Conservation (phyloP, 35 echinoderm and acorn worm genomes). For the Acanthaster planci region DNA sequence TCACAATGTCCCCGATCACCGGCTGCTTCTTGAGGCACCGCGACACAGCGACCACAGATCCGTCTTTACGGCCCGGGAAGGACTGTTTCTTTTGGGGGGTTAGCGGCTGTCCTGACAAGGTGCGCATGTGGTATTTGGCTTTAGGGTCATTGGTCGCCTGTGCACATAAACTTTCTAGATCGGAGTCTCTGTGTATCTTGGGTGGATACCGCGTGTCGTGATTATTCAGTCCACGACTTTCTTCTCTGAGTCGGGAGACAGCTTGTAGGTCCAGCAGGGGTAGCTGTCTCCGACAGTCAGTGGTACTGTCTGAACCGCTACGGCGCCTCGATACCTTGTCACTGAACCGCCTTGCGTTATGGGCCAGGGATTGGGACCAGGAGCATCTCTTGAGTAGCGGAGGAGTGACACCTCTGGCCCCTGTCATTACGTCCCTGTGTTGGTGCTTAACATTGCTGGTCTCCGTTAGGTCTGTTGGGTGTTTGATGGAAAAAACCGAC, state of each 20-base stretch:
- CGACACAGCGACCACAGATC: neutral
- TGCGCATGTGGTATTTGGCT: neutral
- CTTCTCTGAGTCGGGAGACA: neutral
- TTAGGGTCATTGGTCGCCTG: neutral
- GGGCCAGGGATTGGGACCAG: slow-evolving; percentile 5
- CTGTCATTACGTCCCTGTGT: neutral
- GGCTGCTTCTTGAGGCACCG: neutral
- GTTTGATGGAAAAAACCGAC: slow-evolving; percentile 2
- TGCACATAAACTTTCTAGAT: neutral
- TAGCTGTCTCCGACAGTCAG: neutral
- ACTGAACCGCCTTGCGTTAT: neutral
- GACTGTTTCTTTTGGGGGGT: neutral
- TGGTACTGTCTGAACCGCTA: neutral
- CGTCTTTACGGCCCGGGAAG: neutral
- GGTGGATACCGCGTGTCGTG: no score
- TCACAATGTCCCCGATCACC: neutral
- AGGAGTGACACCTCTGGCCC: neutral
- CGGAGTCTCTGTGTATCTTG: neutral
- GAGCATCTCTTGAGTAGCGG: slow-evolving; percentile 12
- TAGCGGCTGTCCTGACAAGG: neutral
- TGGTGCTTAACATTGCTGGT: neutral
- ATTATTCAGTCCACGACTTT: neutral
- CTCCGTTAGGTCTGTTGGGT: neutral
- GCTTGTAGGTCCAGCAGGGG: neutral
- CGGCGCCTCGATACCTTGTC: slow-evolving; percentile 14